Base-by-base conservation (phyloP, 2,113 vertebrate genomes). In the Eira barbara region DNA sequence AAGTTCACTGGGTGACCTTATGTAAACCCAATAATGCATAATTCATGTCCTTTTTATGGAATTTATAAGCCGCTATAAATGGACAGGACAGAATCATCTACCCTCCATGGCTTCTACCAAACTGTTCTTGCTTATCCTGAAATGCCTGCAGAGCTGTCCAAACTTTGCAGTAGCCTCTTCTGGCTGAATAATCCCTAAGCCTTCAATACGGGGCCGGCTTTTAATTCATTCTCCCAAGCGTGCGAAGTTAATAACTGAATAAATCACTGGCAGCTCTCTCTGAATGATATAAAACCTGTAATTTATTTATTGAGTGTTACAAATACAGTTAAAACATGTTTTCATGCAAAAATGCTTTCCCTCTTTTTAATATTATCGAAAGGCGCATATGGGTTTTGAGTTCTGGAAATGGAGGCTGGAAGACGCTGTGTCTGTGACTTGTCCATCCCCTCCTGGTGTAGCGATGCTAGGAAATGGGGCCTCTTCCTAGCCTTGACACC, bases 231-330 rank as follows among this genome's bases (percentile, higher is more conserved):
- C 98, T 99, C 98, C 99, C 98, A 99, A 98, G 98, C 98, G 98
- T 99, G 98, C 20, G 97, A 98, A 98, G 98, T 98, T 99, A 99
- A 99, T 98, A 98, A 98, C 98, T 98, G 99, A 99, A 99, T 98
- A 98, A 98, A 98, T 98, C 98, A 98, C 98, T 98, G 96, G 98
- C 98, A 98, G 98, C 97, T 98, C 98, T 98, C 98, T 98, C 97
- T 97, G 98, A 98, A 99, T 98, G 98, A 99, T 98, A 99, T 99
- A 98, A 99, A 99, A 99, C 99, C 99, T 99, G 98, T 99, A 99
- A 99, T 99, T 99, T 99, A 98, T 99, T 99, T 99, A 99, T 98
- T 96, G 98, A 99, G 98, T 98, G 97, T 98, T 98, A 98, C 98
- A 98, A 98, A 98, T 98, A 99, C 98, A 98, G 98, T 98, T 99